These are phyloP conservation scores for Enteromius mattozi DNA, from an alignment of 2,797 vertebrate genomes.

Conservation along the genomic window DNA sequence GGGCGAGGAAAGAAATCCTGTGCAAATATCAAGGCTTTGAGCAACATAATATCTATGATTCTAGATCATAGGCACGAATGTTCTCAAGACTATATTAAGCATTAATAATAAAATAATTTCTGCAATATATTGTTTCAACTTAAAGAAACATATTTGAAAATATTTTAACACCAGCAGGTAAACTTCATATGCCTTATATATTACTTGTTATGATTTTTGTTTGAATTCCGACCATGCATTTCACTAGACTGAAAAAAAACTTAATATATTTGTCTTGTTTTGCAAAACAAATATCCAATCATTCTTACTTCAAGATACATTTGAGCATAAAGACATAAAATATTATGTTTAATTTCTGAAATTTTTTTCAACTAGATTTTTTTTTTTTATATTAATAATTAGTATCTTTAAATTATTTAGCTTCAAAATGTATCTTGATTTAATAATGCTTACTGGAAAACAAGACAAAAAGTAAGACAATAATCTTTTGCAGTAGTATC, in stretches of 20 bases:
- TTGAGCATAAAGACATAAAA: not conserved
- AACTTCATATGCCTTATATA: not conserved
- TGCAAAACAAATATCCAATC: not conserved
- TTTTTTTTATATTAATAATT: not conserved
- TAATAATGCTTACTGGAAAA: not conserved
- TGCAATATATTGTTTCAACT: not conserved
- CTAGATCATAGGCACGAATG: constrained; percentile 14
- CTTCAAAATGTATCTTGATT: not conserved
- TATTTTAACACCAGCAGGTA: not conserved
- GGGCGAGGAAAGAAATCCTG: constrained; percentile 43
- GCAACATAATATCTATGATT: constrained; percentile 40
- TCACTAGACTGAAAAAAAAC: not conserved
- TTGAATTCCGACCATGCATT: not conserved
- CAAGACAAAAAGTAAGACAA: not conserved
- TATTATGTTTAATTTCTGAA: not conserved
- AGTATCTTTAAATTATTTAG: not conserved
- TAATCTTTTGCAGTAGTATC: not conserved
- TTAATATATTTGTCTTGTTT: not conserved
- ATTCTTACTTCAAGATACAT: not conserved
- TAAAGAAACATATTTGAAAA: not conserved
- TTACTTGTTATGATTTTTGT: not conserved
- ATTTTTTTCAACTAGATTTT: not conserved
- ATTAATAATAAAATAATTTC: not conserved
- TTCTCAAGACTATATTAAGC: constrained; percentile 17
- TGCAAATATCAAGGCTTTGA: constrained; percentile 37